Evolutionary conservation across 1,140 invertebrate genomes (phyloP).

Genomic region (Lucilia sericata): DNA sequence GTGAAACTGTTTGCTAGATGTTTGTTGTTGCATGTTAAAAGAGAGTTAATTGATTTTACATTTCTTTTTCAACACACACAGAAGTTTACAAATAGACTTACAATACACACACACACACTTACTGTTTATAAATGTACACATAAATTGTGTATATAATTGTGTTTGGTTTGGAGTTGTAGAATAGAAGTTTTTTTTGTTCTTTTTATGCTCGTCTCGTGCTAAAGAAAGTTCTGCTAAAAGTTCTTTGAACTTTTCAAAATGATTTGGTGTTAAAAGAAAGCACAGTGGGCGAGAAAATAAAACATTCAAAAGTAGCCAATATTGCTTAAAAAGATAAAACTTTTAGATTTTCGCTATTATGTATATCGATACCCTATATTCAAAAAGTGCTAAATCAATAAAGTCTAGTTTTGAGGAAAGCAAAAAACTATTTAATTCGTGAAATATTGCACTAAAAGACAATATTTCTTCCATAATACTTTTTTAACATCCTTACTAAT

Average conservation of each 20-base stretch:
- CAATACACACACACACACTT: neutral
- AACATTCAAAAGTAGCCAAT: too few species aligned
- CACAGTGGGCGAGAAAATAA: slow-evolving; percentile 23
- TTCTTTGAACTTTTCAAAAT: slow-evolving; percentile 38
- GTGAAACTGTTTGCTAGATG: neutral
- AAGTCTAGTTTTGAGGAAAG: too few species aligned
- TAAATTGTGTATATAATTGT: neutral
- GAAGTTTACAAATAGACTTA: neutral
- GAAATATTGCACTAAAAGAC: too few species aligned
- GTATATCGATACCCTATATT: too few species aligned
- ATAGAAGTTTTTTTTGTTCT: neutral
- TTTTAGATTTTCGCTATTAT: neutral
- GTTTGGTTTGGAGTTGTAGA: slow-evolving; percentile 1
- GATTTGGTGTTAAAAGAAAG: slow-evolving; percentile 35
- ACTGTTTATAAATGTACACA: neutral
- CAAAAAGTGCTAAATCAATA: too few species aligned
- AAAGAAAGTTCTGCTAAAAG: slow-evolving; percentile 44
- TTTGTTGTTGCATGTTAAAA: neutral
- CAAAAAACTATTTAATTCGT: too few species aligned
- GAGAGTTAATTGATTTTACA: slow-evolving; percentile 8
- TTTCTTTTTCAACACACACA: neutral
- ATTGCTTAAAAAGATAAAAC: too few species aligned
- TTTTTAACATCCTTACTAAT: too few species aligned
- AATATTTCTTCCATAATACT: too few species aligned
- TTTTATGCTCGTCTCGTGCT: slow-evolving; percentile 3